Evolutionary conservation across 2,113 vertebrate genomes (phyloP).

Genomic region (Epinephelus cyanopodus): DNA sequence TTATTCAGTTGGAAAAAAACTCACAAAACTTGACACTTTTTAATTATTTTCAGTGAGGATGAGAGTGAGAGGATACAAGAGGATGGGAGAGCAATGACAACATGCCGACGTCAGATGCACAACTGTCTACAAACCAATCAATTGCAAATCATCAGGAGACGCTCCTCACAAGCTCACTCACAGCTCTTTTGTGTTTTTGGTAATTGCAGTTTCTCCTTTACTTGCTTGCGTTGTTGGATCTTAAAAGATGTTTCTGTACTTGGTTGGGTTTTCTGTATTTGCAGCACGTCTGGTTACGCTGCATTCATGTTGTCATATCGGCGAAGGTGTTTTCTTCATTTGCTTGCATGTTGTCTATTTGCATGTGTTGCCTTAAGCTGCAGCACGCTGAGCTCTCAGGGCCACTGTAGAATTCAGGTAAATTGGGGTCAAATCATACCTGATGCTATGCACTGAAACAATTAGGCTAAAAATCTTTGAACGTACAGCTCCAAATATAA

Average conservation of each 20-base stretch:
- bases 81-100: too few relatives aligned
- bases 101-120: too few relatives aligned
- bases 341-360: background rate
- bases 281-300: background rate
- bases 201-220: background rate
- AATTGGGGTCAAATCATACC: slow-evolving; percentile 36
- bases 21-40: too few relatives aligned
- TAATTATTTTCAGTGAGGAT: too few relatives aligned
- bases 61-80: too few relatives aligned
- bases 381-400: background rate
- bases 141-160: too few relatives aligned
- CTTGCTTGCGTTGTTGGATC: background rate
- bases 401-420: background rate
- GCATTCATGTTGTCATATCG: background rate
- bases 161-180: too few relatives aligned
- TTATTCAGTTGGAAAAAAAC: too few relatives aligned
- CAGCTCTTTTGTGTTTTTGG: background rate
- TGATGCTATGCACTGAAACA: slow-evolving; percentile 31
- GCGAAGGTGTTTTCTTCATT: background rate
- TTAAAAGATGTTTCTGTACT: background rate
- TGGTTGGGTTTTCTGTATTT: background rate
- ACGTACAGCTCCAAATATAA: slow-evolving; percentile 18
- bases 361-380: background rate
- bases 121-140: too few relatives aligned
- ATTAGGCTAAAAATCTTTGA: slow-evolving; percentile 46